Base-by-base conservation (phyloP, 2,888 invertebrate species). In the Leistus spinibarbis region DNA sequence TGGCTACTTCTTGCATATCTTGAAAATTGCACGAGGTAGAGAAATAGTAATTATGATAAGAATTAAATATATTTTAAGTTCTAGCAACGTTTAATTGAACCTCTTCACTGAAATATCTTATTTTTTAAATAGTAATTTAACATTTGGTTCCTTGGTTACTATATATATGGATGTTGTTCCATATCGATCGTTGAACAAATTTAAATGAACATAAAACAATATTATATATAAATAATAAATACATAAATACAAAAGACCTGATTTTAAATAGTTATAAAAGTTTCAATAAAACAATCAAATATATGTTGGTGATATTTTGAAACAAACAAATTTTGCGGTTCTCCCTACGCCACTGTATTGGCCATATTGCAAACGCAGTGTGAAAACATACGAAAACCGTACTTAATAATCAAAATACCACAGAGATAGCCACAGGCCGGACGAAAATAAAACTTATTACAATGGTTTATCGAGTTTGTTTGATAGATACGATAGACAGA, bases 361-460 rank as follows among this genome's bases (percentile, higher is more conserved):
- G 57, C 60, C 69, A 69, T 69, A 60, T 69, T 69, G 69, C 69
- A 17, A 27, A 69, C 57, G 57, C 24, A 16, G 23, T 60, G 60
- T 10, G 57, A 69, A 69, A 69, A 57, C 69, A 69, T 60, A 69
- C 56, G 27, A 60, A 27, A 22, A 24, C 60, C 27, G 64, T 23
- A 64, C 54, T n/a, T 17, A 20, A 17, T 9, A 17, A 53, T 19
- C 16, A 68, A 68, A 69, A 69, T 22, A 19, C 40, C 40, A 40
- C 69, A 16, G n/a, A 16, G 60, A 40, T 69, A 60, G 17, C 23
- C 23, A 24, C 24, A 19, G 19, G 60, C 60, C 19, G 60, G 40
- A 19, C 17, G 60, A 60, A 20, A 20, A 60, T 60, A 60, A 60
- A 60, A 60, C 20, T 27, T 64, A 22, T 54, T 40, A 40, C 40